Base-by-base conservation (phyloP, 1,140 invertebrate species). In the Drosophila lowei region DNA sequence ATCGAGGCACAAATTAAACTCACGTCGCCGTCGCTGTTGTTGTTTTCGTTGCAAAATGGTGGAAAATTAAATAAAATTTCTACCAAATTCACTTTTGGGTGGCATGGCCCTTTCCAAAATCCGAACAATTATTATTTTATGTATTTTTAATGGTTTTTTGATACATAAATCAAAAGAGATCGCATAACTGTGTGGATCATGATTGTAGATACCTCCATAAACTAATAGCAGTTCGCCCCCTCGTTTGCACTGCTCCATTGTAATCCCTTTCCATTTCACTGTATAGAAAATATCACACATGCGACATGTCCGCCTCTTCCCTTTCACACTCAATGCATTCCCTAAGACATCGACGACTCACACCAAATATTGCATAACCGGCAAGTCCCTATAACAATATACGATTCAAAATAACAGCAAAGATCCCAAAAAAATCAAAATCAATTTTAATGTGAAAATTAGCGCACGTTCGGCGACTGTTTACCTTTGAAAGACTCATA, bases 381-480 rank as follows among this genome's bases (percentile, higher is more conserved):
- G 11, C 28, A 30, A 28, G 54, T 48, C 53, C 41, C 67, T 30
- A 47, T 52, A 65, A 56, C 74, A 47, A 57, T 48, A 44, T 43
- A 43, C 11, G 60, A 57, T 57, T 48, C 43, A 34, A 70, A 57
- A 57, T 48, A 48, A 68, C 47, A 71, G 48, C 56, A 7, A 38
- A 68, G 65, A 41, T 47, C 41, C 67, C 46, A 50, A 46, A 25
- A 62, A 75, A 67, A 75, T 71, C 59, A 62, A 75, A 67, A 75
- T 71, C 59, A 63, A 55, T 54, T 64, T 65, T 34, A 30, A 76
- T 67, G 77, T 79, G 63, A 59, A 79, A 79, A 79, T 76, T 79
- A 74, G 77, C 64, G 74, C 79, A 83, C 79, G 73, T 77, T 80
- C 64, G 72, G 71, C 48, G 61, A 74, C 60, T 81, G 77, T 77